A percentile compares a stretch with the other conserved stretches of the same genome.
These are phyloP conservation scores for Heliothis subflexa DNA, from an alignment of 1,140 invertebrate species.

Conservation along the genomic window DNA sequence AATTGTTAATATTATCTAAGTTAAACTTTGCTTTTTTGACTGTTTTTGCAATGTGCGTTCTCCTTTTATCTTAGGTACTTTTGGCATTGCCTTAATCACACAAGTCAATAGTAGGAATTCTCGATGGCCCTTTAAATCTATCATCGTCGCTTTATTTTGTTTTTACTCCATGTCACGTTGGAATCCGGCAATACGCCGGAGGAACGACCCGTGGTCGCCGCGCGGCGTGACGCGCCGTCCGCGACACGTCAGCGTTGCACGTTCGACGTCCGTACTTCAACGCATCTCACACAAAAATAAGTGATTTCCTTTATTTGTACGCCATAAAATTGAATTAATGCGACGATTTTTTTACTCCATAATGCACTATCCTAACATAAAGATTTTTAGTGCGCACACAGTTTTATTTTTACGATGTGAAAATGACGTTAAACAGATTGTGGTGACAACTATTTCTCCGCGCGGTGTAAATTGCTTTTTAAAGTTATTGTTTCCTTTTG, in stretches of 20 bases:
- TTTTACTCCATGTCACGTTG: constrained; percentile 38
- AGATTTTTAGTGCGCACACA: constrained; percentile 37
- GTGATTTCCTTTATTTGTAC: constrained; percentile 58
- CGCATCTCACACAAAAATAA: constrained; percentile 55
- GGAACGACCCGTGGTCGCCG: constrained; percentile 55
- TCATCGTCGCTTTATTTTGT: not conserved
- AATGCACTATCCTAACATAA: constrained; percentile 58
- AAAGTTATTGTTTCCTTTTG: constrained; percentile 19
- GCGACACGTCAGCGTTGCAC: constrained; percentile 21
- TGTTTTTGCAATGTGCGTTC: no score
- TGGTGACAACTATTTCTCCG: constrained; percentile 28
- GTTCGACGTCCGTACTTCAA: constrained; percentile 43
- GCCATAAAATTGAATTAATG: constrained; percentile 59
- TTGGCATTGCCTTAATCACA: no score
- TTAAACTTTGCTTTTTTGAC: no score
- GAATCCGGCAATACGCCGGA: constrained; percentile 59
- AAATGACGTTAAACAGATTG: constrained; percentile 1
- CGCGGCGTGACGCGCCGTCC: constrained; percentile 20
- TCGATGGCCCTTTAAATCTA: no score
- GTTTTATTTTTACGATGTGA: constrained; percentile 40
- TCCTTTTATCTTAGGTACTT: no score
- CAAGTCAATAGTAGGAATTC: no score
- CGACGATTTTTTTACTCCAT: constrained; percentile 53
- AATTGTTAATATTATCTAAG: no score
- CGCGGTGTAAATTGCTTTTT: constrained; percentile 1